Evolutionary conservation across 2,113 vertebrate species (phyloP).

Genomic region (Python bivittatus): DNA sequence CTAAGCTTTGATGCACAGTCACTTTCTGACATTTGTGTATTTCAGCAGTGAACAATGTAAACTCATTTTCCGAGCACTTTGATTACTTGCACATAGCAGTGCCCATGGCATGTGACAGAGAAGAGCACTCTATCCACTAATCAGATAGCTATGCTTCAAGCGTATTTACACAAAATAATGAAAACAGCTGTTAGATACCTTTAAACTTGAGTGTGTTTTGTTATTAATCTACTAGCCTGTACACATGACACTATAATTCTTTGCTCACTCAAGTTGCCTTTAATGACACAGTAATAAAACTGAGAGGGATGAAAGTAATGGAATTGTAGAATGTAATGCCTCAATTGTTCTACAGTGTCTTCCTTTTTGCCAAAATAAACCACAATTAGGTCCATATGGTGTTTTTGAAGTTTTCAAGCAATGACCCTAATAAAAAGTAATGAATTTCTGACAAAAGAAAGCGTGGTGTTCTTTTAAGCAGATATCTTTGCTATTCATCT

Average conservation of each 20-base stretch:
- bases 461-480: slow-evolving; percentile 79
- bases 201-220: slow-evolving; percentile 85
- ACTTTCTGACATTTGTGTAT: slow-evolving; percentile 83
- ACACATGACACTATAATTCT: slow-evolving; percentile 84
- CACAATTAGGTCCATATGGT: slow-evolving; percentile 91
- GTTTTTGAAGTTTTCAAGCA: slow-evolving; percentile 85
- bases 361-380: slow-evolving; percentile 86
- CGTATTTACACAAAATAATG: slow-evolving; percentile 85
- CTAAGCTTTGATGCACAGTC: slow-evolving; percentile 79
- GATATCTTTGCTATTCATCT: slow-evolving; percentile 79
- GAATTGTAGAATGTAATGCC: slow-evolving; percentile 86
- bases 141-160: slow-evolving; percentile 86
- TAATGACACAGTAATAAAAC: slow-evolving; percentile 86
- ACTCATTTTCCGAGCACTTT: slow-evolving; percentile 79
- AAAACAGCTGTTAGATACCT: slow-evolving; percentile 92
- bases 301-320: slow-evolving; percentile 85
- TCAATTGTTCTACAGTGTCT: slow-evolving; percentile 84
- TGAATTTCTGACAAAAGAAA: slow-evolving; percentile 86
- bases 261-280: slow-evolving; percentile 84
- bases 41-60: slow-evolving; percentile 82
- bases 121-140: slow-evolving; percentile 82
- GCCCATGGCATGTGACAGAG: slow-evolving; percentile 81
- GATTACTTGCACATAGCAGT: slow-evolving; percentile 78
- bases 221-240: slow-evolving; percentile 82
- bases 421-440: slow-evolving; percentile 90